Percentiles rank a stretch among this genome's conserved stretches.
Conservation (phyloP, 2,797 vertebrate species). For the Smutsia temminckii region DNA sequence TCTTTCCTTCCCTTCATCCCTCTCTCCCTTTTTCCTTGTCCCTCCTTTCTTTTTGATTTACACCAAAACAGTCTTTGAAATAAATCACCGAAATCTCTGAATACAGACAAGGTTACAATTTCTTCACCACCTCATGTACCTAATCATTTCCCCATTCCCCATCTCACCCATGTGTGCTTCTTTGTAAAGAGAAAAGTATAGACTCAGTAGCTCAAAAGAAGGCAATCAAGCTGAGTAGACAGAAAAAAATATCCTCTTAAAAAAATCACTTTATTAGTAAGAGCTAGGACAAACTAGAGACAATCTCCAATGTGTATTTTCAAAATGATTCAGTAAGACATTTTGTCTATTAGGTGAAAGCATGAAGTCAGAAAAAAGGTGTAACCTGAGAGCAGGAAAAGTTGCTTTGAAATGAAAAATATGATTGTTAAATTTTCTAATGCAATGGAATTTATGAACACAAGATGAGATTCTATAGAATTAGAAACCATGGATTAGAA, state of each 20-base stretch:
- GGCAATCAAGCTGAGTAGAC: background rate
- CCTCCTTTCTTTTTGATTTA: background rate
- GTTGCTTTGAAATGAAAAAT: background rate
- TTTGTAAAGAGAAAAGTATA: background rate
- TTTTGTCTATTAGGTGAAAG: background rate
- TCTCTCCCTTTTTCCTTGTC: background rate
- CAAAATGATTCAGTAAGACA: background rate
- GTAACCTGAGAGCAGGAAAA: background rate
- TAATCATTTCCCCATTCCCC: background rate
- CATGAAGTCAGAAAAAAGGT: background rate
- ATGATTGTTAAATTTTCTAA: background rate
- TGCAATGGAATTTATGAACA: background rate
- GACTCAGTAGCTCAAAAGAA: background rate
- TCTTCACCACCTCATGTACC: background rate
- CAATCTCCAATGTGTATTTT: background rate
- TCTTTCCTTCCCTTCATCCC: too few species aligned
- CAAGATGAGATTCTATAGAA: background rate
- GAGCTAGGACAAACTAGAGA: background rate
- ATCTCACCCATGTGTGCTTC: background rate
- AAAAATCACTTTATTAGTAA: background rate
- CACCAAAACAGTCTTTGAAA: background rate
- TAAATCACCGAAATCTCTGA: background rate
- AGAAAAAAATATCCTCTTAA: background rate
- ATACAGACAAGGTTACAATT: background rate
- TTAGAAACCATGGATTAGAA: background rate